These are phyloP conservation scores for Rhagonycha fulva DNA, from an alignment of 2,888 invertebrate species.

Conservation along the genomic window DNA sequence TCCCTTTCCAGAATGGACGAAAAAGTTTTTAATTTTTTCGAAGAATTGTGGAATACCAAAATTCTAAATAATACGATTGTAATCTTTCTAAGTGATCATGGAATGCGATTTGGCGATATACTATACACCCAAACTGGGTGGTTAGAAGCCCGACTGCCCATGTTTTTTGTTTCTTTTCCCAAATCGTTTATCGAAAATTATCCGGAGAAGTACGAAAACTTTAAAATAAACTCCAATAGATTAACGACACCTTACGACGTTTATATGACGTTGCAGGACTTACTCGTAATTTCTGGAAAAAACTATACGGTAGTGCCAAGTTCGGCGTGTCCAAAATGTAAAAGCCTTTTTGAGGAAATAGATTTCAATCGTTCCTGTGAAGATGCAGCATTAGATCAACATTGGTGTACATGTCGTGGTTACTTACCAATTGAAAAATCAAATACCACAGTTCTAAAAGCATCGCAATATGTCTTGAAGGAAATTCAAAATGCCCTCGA, in stretches of 20 bases:
- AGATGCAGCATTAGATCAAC: conserved; percentile 68
- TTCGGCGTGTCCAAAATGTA: conserved; percentile 67
- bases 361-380: conserved; percentile 66
- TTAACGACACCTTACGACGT: conserved; percentile 79
- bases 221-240: conserved; percentile 66
- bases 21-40: conserved; percentile 63
- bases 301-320: conserved; percentile 47
- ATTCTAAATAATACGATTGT: conserved; percentile 70
- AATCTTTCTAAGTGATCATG: conserved; percentile 79
- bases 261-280: conserved; percentile 71
- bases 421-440: conserved; percentile 57
- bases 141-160: conserved; percentile 79
- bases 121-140: conserved; percentile 72
- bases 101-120: conserved; percentile 75
- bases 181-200: conserved; percentile 61
- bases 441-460: conserved; percentile 59
- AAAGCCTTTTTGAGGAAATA: conserved; percentile 65
- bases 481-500: conserved; percentile 33
- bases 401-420: conserved; percentile 77
- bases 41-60: conserved; percentile 61
- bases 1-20: conserved; percentile 70
- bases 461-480: conserved; percentile 58
- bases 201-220: conserved; percentile 60
- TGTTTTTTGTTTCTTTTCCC: conserved; percentile 72
- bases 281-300: conserved; percentile 60